A percentile compares a stretch with the other conserved stretches of the same genome.
These are phyloP conservation scores for Drosophila ironensis DNA, from an alignment of 1,140 invertebrate species.

Conservation along the genomic window DNA sequence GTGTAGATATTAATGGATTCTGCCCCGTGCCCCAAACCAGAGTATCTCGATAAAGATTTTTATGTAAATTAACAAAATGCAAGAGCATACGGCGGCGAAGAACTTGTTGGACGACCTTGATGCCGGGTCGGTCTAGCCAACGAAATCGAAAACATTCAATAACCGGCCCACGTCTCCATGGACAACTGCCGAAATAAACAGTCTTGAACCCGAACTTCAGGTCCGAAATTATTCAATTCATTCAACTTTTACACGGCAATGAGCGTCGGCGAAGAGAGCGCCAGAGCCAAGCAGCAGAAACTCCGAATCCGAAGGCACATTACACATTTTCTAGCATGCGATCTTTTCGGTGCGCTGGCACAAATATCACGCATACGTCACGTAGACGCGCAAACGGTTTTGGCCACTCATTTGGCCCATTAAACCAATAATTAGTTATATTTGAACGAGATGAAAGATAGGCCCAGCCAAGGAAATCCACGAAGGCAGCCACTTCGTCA, in stretches of 20 bases:
- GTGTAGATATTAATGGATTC: too few species aligned
- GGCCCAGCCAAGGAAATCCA: constrained; percentile 37
- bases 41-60: constrained; percentile 14
- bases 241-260: constrained; percentile 74
- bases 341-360: constrained; percentile 18
- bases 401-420: constrained; percentile 32
- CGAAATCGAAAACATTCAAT: constrained; percentile 69
- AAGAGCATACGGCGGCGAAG: constrained; percentile 50
- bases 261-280: constrained; percentile 2
- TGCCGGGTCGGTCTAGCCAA: constrained; percentile 50
- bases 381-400: constrained; percentile 35
- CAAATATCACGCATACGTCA: constrained; percentile 51
- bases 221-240: constrained; percentile 59
- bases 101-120: constrained; percentile 73
- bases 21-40: background rate
- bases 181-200: constrained; percentile 61
- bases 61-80: constrained; percentile 21
- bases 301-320: background rate
- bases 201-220: constrained; percentile 68
- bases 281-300: background rate
- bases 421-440: constrained; percentile 50
- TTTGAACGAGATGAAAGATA: constrained; percentile 35
- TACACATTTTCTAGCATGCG: constrained; percentile 55
- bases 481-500: constrained; percentile 3
- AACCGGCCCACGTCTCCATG: constrained; percentile 38